A percentile compares a stretch with the other conserved stretches of the same genome.
Conservation (phyloP, 2,888 invertebrate genomes). For the Tachina fera region DNA sequence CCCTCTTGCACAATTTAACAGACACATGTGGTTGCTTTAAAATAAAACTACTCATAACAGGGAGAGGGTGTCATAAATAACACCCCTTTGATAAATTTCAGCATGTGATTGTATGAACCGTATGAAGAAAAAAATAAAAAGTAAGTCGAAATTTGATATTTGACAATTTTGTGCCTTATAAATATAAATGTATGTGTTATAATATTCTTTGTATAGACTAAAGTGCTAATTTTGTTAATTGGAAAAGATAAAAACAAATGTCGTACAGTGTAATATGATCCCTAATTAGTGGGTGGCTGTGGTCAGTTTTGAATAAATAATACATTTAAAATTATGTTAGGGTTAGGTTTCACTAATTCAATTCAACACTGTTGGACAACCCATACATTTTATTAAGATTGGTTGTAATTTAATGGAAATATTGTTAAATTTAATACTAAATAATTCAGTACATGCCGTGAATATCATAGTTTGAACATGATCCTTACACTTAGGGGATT, state of each 20-base stretch:
- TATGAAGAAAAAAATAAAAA: constrained; percentile 23
- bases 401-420: too few species aligned
- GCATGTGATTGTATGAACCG: constrained; percentile 48
- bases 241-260: constrained; percentile 48
- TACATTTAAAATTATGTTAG: too few species aligned
- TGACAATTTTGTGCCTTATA: background rate
- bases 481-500: too few species aligned
- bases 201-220: constrained; percentile 46
- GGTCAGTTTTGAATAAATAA: constrained; percentile 25
- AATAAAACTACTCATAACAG: background rate
- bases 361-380: too few species aligned
- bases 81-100: constrained; percentile 63
- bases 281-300: constrained; percentile 59
- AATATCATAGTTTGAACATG: too few species aligned
- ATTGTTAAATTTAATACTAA: too few species aligned
- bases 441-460: too few species aligned
- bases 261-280: constrained; percentile 40
- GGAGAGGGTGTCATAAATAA: constrained; percentile 49
- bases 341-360: too few species aligned
- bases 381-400: too few species aligned
- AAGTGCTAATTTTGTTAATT: constrained; percentile 67
- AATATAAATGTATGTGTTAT: background rate
- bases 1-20: constrained; percentile 18
- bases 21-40: constrained; percentile 37
- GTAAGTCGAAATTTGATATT: constrained; percentile 58